Conservation (phyloP, 2,113 vertebrate genomes). For the Todiramphus saurophagus region DNA sequence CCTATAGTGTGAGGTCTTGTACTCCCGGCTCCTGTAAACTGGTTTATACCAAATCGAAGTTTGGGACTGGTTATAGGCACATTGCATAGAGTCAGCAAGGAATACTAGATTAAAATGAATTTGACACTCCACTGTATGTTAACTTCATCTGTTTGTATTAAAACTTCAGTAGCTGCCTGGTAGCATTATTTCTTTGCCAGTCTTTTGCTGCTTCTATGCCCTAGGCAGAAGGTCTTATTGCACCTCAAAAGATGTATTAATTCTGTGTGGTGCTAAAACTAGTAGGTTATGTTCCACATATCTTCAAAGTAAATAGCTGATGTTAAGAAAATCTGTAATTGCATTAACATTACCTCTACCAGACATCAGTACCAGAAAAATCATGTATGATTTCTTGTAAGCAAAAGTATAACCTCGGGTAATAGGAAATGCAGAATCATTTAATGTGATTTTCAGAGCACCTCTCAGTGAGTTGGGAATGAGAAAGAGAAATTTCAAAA, state of each 20-base stretch:
- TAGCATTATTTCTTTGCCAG: background rate
- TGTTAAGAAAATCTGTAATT: background rate
- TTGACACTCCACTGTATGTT: background rate
- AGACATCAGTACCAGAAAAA: background rate
- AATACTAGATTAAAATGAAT: background rate
- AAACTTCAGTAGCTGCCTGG: background rate
- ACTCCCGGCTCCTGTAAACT: background rate
- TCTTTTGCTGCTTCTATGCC: background rate
- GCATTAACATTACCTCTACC: background rate
- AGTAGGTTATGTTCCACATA: background rate
- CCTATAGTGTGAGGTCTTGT: background rate
- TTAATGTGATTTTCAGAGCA: background rate
- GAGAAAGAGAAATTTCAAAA: background rate
- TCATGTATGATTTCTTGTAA: background rate
- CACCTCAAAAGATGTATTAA: background rate
- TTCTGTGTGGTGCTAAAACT: background rate
- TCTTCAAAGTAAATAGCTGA: background rate
- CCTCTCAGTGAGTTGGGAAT: background rate
- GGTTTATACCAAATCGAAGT: background rate
- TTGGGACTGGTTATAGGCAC: background rate
- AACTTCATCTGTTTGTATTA: background rate
- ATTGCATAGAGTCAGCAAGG: background rate
- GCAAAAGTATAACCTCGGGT: background rate
- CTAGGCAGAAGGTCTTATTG: background rate
- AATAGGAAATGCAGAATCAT: background rate